These are phyloP conservation scores for Exaiptasia diaphana DNA, from an alignment of 64 coral and sea anemone species.

Conservation along the genomic window DNA sequence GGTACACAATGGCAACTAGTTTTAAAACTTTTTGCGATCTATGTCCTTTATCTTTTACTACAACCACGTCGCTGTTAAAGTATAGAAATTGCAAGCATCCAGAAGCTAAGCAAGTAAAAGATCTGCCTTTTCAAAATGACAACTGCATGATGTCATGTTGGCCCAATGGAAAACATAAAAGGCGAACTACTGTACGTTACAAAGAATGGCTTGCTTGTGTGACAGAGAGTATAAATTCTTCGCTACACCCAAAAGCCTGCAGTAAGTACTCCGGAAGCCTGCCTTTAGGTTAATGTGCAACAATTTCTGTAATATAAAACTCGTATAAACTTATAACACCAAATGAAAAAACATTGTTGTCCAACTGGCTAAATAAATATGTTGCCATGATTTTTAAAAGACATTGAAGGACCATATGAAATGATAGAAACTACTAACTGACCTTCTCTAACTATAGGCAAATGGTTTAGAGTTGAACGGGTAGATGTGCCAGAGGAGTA, in stretches of 20 bases:
- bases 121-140: constrained; percentile 15
- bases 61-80: constrained; percentile 28
- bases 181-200: background rate
- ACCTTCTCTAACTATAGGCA: constrained; percentile 1
- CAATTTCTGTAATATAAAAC: too few relatives aligned
- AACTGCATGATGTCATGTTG: background rate
- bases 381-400: too few relatives aligned
- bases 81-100: constrained; percentile 11
- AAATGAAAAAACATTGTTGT: too few relatives aligned
- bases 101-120: background rate
- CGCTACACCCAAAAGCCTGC: constrained; percentile 31
- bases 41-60: constrained; percentile 20
- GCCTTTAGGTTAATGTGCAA: too few relatives aligned
- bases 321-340: too few relatives aligned
- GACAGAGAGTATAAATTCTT: constrained; percentile 33
- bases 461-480: constrained; percentile 62
- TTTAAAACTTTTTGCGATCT: constrained; percentile 12
- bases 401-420: too few relatives aligned
- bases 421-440: background rate
- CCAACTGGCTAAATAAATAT: too few relatives aligned
- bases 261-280: constrained; percentile 28
- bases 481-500: constrained; percentile 42
- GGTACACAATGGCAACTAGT: background rate
- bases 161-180: background rate
- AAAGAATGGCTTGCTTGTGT: constrained; percentile 39